A percentile compares a stretch with the other conserved stretches of the same genome.
phyloP scores from a whole-genome alignment of 37 sponge, comb jelly and placozoan species.

The Spongilla lacustris region DNA sequence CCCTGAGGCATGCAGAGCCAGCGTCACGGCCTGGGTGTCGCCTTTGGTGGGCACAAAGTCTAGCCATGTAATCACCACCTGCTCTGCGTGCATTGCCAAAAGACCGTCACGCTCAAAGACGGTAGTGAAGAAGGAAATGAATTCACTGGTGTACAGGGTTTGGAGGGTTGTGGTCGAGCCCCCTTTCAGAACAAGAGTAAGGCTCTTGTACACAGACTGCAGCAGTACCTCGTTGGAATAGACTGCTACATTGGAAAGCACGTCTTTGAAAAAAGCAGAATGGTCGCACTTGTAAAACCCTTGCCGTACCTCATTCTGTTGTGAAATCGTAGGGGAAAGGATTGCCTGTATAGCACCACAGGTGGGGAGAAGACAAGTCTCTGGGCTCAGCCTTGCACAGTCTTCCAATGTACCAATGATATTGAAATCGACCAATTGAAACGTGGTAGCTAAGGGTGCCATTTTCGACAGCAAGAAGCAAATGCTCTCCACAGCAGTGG shows the following conservation, averaged over 20 bases:
- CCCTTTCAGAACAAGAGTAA: conserved; percentile 32
- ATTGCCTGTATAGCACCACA: conserved; percentile 39
- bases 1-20: background rate
- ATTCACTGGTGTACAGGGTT: conserved; percentile 21
- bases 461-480: background rate
- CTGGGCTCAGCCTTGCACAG: conserved; percentile 17
- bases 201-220: conserved; percentile 32
- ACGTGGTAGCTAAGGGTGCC: background rate
- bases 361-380: background rate
- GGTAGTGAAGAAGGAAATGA: conserved; percentile 24
- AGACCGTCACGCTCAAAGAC: conserved; percentile 28
- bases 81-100: background rate
- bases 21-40: conserved; percentile 10
- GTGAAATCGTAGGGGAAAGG: background rate
- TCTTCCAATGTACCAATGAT: conserved; percentile 19
- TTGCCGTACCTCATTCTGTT: background rate
- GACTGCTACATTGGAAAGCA: conserved; percentile 36
- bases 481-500: background rate
- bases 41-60: conserved; percentile 30
- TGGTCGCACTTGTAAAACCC: conserved; percentile 30
- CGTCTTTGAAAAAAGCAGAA: conserved; percentile 30
- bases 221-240: background rate
- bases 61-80: conserved; percentile 18
- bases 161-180: background rate
- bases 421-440: background rate